Evolutionary conservation across 1,140 invertebrate species (phyloP).

Genomic region (Rhizoglyphus robini): DNA sequence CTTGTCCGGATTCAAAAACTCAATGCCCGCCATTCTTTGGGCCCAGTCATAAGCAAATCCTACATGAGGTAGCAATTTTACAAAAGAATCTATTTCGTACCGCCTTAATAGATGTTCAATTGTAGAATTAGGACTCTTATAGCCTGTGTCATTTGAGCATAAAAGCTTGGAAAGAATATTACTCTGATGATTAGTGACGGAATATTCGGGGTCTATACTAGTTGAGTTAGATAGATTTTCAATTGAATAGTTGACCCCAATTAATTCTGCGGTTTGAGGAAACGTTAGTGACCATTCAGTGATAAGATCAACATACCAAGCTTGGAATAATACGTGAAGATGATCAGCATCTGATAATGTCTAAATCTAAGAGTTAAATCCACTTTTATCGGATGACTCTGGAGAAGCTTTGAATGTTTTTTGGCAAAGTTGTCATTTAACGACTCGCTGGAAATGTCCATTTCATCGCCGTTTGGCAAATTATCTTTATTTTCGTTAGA

Average conservation of each 20-base stretch:
- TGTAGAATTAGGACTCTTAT: conserved; percentile 17
- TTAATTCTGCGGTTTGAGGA: background rate
- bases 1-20: conserved; percentile 44
- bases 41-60: conserved; percentile 78
- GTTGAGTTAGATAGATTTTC: conserved; percentile 9
- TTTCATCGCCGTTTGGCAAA: background rate
- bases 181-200: background rate
- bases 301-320: conserved; percentile 5
- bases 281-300: background rate
- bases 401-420: background rate
- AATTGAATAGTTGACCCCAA: conserved; percentile 3
- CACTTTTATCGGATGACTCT: background rate
- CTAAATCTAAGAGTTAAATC: background rate
- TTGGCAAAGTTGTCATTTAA: background rate
- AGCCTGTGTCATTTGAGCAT: background rate
- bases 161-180: conserved; percentile 5
- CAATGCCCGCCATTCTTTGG: conserved; percentile 67
- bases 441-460: background rate
- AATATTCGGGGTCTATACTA: background rate
- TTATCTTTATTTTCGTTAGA: background rate
- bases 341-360: background rate
- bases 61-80: conserved; percentile 29
- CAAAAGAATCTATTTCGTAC: background rate
- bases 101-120: background rate
- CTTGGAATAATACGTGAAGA: conserved; percentile 2